A percentile compares a stretch with the other conserved stretches of the same genome.
phyloP scores from a whole-genome alignment of 2,888 invertebrate species.

The Mantis religiosa region DNA sequence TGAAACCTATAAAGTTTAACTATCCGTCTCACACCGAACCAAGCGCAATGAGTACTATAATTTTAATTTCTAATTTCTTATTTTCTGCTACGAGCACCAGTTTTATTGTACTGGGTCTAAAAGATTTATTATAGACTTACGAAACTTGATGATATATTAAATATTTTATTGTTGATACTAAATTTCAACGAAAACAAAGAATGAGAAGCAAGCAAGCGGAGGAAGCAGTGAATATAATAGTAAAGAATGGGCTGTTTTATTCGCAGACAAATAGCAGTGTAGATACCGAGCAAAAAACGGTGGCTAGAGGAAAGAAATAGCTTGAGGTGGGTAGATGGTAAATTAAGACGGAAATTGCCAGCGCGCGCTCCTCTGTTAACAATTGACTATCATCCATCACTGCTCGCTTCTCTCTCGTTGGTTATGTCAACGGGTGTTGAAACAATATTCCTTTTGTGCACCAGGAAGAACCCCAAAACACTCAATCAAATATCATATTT shows the following conservation, averaged over 20 bases:
- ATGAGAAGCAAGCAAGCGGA: background rate
- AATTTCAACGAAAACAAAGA: background rate
- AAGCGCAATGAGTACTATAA: too few relatives aligned
- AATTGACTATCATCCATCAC: background rate
- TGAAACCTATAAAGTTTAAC: too few relatives aligned
- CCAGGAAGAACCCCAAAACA: too few relatives aligned
- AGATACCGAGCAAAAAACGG: background rate
- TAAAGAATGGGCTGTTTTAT: background rate
- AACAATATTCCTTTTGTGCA: background rate
- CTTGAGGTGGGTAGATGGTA: background rate
- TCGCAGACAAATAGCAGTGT: background rate
- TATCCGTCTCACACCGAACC: too few relatives aligned
- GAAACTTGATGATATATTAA: too few relatives aligned
- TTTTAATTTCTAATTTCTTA: too few relatives aligned
- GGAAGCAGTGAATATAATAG: background rate
- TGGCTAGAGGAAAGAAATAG: background rate
- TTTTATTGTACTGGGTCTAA: too few relatives aligned
- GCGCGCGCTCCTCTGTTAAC: background rate
- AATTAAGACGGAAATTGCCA: background rate
- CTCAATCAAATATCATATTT: background rate
- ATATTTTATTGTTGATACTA: too few relatives aligned
- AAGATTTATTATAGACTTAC: too few relatives aligned
- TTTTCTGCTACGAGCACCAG: too few relatives aligned
- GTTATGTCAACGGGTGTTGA: background rate
- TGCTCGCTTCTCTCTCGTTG: background rate